These are phyloP conservation scores for Mola mola DNA, from an alignment of 2,113 vertebrate species.

Conservation along the genomic window DNA sequence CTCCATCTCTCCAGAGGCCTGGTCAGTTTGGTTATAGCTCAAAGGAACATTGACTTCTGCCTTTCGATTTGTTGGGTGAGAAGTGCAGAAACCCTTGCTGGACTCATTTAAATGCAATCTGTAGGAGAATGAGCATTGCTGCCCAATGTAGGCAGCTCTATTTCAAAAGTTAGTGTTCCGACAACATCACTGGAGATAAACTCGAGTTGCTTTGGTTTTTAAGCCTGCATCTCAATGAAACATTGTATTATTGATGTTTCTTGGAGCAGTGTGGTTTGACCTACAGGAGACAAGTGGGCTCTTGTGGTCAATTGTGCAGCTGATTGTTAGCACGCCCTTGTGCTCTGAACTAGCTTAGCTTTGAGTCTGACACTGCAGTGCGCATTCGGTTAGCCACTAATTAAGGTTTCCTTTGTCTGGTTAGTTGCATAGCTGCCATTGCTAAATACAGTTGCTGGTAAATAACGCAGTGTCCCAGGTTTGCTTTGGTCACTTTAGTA, in stretches of 20 bases:
- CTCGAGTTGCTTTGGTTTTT: slow-evolving; percentile 18
- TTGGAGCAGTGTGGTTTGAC: slow-evolving; percentile 45
- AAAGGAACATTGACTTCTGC: slow-evolving; percentile 57
- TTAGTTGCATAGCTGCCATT: slow-evolving; percentile 33
- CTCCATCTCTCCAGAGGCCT: slow-evolving; percentile 46
- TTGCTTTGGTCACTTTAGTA: slow-evolving; percentile 19
- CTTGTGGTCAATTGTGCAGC: slow-evolving; percentile 32
- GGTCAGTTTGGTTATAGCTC: slow-evolving; percentile 34
- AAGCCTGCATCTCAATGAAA: slow-evolving; percentile 24
- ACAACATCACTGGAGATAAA: slow-evolving; percentile 30
- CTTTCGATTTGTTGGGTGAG: slow-evolving; percentile 29
- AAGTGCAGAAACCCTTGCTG: slow-evolving; percentile 31
- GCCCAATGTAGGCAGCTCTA: slow-evolving; percentile 33
- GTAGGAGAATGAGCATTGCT: slow-evolving; percentile 28
- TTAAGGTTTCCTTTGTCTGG: slow-evolving; percentile 47
- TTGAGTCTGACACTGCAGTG: slow-evolving; percentile 13
- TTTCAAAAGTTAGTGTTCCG: slow-evolving; percentile 43
- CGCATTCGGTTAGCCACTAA: slow-evolving; percentile 21
- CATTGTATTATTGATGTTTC: slow-evolving; percentile 40
- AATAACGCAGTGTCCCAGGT: slow-evolving; percentile 5
- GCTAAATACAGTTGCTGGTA: not conserved
- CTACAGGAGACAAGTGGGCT: slow-evolving; percentile 19
- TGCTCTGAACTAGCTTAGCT: slow-evolving; percentile 12
- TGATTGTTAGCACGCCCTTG: slow-evolving; percentile 18
- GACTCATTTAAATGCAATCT: slow-evolving; percentile 54